Evolutionary conservation across 2,113 vertebrate genomes (phyloP).

Genomic region (Nycticebus coucang): DNA sequence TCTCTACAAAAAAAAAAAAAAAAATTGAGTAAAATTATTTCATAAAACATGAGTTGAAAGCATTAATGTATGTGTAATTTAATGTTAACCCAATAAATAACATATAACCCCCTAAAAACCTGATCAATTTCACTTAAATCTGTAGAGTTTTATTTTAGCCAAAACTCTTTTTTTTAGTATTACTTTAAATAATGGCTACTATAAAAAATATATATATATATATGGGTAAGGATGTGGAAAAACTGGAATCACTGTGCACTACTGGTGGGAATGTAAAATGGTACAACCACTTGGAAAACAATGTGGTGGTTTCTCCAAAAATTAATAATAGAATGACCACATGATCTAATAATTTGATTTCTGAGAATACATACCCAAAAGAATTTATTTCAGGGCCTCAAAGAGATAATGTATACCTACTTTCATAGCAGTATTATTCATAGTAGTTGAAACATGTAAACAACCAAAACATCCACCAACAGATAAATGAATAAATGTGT

Average conservation of each 20-base stretch:
- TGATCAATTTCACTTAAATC: not conserved
- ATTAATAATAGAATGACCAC: not conserved
- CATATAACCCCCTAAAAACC: not conserved
- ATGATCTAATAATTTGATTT: not conserved
- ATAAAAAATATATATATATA: not conserved
- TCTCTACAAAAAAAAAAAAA: not conserved
- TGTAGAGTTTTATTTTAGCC: not conserved
- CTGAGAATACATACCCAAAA: not conserved
- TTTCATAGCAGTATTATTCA: not conserved
- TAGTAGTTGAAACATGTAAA: not conserved
- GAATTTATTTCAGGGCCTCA: not conserved
- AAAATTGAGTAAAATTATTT: not conserved
- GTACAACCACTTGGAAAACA: not conserved
- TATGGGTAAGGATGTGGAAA: not conserved
- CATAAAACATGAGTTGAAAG: not conserved
- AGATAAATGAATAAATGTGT: not conserved
- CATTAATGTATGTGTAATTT: not conserved
- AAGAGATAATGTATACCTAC: not conserved
- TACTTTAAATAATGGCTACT: not conserved
- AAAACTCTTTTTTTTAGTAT: not conserved
- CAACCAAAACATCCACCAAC: not conserved
- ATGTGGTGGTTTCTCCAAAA: not conserved
- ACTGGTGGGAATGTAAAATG: not conserved
- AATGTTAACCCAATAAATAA: not conserved
- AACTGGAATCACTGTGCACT: not conserved